These are phyloP conservation scores for Barypeithes pellucidus DNA, from an alignment of 2,888 invertebrate species.

Conservation along the genomic window DNA sequence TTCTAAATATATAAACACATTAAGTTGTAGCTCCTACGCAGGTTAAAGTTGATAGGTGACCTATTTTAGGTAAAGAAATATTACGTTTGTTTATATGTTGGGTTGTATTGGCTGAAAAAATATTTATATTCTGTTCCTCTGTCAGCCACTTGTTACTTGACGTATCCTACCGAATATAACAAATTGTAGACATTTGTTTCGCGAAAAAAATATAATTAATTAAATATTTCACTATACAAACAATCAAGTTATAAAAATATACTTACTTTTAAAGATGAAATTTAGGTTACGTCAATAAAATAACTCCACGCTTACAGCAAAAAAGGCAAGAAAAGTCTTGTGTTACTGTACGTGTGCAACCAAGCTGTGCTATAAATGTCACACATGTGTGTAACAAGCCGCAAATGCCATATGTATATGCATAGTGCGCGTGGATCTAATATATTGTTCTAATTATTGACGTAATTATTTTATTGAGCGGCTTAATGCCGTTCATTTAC, in stretches of 20 bases:
- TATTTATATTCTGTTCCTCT: no score
- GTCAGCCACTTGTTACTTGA: neutral
- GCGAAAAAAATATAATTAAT: neutral
- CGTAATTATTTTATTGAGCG: slow-evolving; percentile 21
- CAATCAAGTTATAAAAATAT: neutral
- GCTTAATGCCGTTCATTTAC: neutral
- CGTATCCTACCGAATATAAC: neutral
- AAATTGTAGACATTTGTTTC: neutral
- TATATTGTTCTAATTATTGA: slow-evolving; percentile 19
- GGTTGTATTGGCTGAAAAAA: no score
- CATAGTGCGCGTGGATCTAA: slow-evolving; percentile 27
- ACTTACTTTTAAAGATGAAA: neutral
- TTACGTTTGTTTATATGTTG: neutral
- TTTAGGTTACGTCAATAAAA: slow-evolving; percentile 17
- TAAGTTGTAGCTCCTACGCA: slow-evolving; percentile 30
- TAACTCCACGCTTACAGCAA: slow-evolving; percentile 18
- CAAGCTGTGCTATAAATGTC: slow-evolving; percentile 29
- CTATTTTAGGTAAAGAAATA: neutral
- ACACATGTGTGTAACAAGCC: slow-evolving; percentile 30
- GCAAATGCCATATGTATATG: slow-evolving; percentile 32
- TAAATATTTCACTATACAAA: neutral
- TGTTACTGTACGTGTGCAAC: slow-evolving; percentile 26
- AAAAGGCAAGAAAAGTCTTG: slow-evolving; percentile 17
- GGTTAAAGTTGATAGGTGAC: neutral
- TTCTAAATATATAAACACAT: slow-evolving; percentile 40